Percentiles rank a stretch among this genome's conserved stretches.
phyloP scores from a whole-genome alignment of 2,888 invertebrate genomes.

The Asteroscopus sphinx region DNA sequence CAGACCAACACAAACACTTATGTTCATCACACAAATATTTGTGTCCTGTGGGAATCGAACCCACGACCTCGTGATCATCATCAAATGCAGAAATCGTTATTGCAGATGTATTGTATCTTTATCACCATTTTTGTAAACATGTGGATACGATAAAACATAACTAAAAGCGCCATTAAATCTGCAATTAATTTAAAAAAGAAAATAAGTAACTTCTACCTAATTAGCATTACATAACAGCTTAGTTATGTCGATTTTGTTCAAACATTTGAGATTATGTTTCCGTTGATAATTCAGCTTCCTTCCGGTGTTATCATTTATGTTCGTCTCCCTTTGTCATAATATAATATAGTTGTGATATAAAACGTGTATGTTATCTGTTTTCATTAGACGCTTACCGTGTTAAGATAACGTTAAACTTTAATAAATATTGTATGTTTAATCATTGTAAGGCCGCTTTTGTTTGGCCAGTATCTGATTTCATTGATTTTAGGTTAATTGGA shows the following conservation, averaged over 20 bases:
- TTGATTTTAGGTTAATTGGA: not conserved
- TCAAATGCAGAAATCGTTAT: too few species aligned
- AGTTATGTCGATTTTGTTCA: constrained; percentile 51
- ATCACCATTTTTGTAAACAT: too few species aligned
- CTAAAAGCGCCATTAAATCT: too few species aligned
- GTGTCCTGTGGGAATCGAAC: too few species aligned
- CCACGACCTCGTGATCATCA: too few species aligned
- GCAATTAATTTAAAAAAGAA: too few species aligned
- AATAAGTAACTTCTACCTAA: too few species aligned
- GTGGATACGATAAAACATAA: too few species aligned
- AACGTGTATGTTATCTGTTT: constrained; percentile 33
- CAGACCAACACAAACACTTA: too few species aligned
- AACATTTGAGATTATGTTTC: constrained; percentile 71
- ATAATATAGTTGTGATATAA: constrained; percentile 28
- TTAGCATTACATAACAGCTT: constrained; percentile 28
- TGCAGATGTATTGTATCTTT: too few species aligned
- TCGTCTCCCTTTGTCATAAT: constrained; percentile 30
- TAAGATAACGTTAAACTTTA: constrained; percentile 10
- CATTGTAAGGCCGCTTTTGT: not conserved
- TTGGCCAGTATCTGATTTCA: not conserved
- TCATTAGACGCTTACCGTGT: constrained; percentile 35
- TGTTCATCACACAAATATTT: too few species aligned
- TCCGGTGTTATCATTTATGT: constrained; percentile 68
- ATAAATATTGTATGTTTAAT: constrained; percentile 4
- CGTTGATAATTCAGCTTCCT: constrained; percentile 82